These are phyloP conservation scores for Hemibagrus wyckioides DNA, from an alignment of 2,113 vertebrate genomes.

Conservation along the genomic window DNA sequence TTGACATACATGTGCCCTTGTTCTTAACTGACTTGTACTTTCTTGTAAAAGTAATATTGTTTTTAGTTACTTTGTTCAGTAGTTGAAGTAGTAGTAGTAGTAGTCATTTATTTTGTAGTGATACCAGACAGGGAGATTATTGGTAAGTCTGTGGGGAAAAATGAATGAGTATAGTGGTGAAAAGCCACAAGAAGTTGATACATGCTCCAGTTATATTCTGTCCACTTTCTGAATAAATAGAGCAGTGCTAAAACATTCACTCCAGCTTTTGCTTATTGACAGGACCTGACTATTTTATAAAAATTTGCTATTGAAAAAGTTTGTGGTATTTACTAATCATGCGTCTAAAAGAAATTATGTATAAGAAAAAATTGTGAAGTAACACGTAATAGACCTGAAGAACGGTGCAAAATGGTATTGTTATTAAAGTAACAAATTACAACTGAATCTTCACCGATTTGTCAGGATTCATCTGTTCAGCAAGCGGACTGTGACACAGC, in stretches of 20 bases:
- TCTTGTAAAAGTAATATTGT: not conserved
- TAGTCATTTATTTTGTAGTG: not conserved
- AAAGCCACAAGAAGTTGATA: not conserved
- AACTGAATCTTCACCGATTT: too few species aligned
- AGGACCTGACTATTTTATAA: not conserved
- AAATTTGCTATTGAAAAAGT: not conserved
- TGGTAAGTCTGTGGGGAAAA: not conserved
- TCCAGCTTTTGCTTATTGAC: not conserved
- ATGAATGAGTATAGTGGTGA: not conserved
- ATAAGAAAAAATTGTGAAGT: not conserved
- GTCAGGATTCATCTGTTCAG: constrained; percentile 34
- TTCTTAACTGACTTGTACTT: not conserved
- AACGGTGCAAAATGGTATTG: not conserved
- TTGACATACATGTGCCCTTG: not conserved
- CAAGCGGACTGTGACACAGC: constrained; percentile 73
- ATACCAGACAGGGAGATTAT: not conserved
- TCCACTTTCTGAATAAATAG: constrained; percentile 6
- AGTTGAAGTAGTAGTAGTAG: not conserved
- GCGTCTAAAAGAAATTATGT: not conserved
- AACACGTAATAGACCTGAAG: not conserved
- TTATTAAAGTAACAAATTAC: not conserved
- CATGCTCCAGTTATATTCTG: not conserved
- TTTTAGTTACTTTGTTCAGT: not conserved
- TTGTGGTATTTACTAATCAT: not conserved
- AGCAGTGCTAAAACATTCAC: not conserved